Conservation (phyloP, 2,797 vertebrate genomes). For the Varecia variegata region DNA sequence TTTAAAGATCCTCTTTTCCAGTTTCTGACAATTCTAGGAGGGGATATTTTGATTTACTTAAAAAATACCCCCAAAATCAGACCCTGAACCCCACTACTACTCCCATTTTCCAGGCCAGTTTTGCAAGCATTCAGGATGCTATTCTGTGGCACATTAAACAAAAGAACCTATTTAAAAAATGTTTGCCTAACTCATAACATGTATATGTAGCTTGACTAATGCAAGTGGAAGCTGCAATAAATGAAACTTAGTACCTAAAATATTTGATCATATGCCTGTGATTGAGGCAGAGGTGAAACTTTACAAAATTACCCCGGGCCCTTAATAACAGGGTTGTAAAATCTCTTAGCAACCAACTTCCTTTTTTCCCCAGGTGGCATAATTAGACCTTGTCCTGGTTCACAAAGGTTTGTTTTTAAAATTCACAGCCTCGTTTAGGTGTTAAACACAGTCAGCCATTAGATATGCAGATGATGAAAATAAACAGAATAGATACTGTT, state of each 20-base stretch:
- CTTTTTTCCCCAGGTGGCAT: neutral
- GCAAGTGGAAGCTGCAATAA: neutral
- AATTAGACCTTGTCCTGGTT: neutral
- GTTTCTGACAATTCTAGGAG: neutral
- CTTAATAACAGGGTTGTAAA: constrained; percentile 21
- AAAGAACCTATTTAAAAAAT: neutral
- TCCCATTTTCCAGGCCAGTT: neutral
- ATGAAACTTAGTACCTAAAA: neutral
- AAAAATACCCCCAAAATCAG: neutral
- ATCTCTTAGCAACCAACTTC: constrained; percentile 47
- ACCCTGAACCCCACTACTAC: neutral
- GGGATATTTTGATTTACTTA: neutral
- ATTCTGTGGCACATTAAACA: neutral
- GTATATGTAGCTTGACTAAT: neutral
- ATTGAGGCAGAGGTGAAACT: neutral
- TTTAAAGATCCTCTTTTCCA: neutral
- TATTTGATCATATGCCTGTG: neutral
- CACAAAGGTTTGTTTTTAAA: constrained; percentile 49
- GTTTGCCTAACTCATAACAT: neutral
- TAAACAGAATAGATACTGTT: constrained; percentile 17
- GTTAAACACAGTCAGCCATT: constrained; percentile 28
- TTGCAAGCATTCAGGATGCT: neutral
- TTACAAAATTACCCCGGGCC: neutral
- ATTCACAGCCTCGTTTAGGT: constrained; percentile 28
- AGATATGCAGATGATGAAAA: neutral